phyloP scores from a whole-genome alignment of 2,888 invertebrate genomes.

The Petrolisthes manimaculis region DNA sequence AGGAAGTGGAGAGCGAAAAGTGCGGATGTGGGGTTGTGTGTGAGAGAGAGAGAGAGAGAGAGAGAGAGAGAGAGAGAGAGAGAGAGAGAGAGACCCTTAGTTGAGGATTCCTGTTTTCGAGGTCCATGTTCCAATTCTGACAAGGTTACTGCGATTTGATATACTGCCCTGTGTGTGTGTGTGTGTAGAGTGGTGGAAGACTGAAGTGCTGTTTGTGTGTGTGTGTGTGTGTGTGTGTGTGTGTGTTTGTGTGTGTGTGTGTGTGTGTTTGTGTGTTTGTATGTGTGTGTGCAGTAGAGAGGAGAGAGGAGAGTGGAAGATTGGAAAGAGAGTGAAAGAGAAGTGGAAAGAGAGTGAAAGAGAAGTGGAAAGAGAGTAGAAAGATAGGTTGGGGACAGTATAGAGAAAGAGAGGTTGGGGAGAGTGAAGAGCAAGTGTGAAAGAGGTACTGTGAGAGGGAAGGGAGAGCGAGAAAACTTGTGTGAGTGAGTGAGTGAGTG shows the following conservation, averaged over 20 bases:
- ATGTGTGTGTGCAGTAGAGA: no score
- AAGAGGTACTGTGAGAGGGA: background rate
- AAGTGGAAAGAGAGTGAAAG: background rate
- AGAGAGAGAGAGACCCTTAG: no score
- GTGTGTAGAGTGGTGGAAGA: no score
- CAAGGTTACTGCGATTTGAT: no score
- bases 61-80: background rate
- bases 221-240: no score
- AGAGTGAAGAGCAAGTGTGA: background rate
- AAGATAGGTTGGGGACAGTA: background rate
- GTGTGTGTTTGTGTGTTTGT: no score
- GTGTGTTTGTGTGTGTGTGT: no score
- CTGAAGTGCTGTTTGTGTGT: no score
- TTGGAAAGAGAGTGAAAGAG: background rate
- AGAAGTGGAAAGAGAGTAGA: slow-evolving; percentile 11
- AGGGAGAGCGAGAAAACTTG: background rate
- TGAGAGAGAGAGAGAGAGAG: background rate
- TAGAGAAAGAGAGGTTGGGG: background rate
- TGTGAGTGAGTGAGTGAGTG: background rate
- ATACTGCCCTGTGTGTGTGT: no score
- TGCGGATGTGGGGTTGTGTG: background rate
- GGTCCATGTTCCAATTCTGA: no score
- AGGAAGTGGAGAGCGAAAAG: background rate
- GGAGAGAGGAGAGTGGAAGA: background rate
- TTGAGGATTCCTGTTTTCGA: no score